Evolutionary conservation across 35 echinoderm and acorn worm species (phyloP).

Genomic region (Apostichopus parvimensis): DNA sequence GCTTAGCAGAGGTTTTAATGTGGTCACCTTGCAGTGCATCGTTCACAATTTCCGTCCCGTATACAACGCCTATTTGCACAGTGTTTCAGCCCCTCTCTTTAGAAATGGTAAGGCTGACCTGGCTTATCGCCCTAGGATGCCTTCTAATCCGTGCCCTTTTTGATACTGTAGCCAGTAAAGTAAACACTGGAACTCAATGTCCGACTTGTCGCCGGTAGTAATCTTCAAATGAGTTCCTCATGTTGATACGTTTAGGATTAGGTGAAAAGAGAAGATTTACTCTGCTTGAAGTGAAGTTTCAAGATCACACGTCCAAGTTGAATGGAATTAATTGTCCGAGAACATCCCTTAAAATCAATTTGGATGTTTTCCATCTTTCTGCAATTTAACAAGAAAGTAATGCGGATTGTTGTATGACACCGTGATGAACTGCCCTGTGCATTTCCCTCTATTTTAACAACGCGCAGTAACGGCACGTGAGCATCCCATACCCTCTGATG

Average conservation of each 20-base stretch:
- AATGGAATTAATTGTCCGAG: not conserved
- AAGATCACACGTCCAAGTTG: too few species aligned
- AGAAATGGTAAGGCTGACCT: constrained; percentile 39
- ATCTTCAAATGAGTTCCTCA: too few species aligned
- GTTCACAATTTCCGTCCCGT: constrained; percentile 41
- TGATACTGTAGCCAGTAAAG: constrained; percentile 2
- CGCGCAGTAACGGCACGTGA: too few species aligned
- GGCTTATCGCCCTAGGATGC: constrained; percentile 17
- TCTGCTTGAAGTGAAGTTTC: too few species aligned
- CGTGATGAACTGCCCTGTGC: constrained; percentile 18
- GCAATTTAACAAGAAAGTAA: not conserved
- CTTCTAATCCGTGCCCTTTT: constrained; percentile 29
- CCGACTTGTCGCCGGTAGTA: not conserved
- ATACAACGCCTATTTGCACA: constrained; percentile 38
- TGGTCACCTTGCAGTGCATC: not conserved
- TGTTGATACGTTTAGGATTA: too few species aligned
- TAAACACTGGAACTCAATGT: constrained; percentile 25
- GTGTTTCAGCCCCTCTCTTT: constrained; percentile 15
- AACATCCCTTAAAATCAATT: constrained; percentile 38
- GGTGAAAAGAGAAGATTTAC: too few species aligned
- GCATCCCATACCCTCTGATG: too few species aligned
- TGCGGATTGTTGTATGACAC: constrained; percentile 30
- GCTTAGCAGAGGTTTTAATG: not conserved
- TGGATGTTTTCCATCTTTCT: constrained; percentile 50
- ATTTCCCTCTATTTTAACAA: constrained; percentile 21